A percentile compares a stretch with the other conserved stretches of the same genome.
phyloP scores from a whole-genome alignment of 2,888 invertebrate species.

The Cataglyphis livida region DNA sequence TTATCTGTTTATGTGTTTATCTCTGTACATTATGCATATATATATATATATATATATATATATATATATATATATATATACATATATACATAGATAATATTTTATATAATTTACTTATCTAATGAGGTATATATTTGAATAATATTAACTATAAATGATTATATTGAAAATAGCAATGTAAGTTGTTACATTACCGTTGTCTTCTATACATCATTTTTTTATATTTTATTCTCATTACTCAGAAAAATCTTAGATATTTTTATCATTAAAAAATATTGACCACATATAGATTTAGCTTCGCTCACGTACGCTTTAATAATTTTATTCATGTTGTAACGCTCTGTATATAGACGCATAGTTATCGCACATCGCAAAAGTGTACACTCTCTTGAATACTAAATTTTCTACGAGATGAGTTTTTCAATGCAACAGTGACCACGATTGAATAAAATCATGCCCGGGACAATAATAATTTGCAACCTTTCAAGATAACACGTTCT shows the following conservation, averaged over 20 bases:
- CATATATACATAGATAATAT: not conserved
- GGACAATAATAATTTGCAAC: constrained; percentile 16
- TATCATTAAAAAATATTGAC: not conserved
- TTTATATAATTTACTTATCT: not conserved
- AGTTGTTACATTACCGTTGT: not conserved
- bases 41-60: not conserved
- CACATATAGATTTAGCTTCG: not conserved
- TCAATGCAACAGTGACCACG: constrained; percentile 1
- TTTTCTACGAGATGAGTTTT: constrained; percentile 1
- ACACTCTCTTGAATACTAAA: not conserved
- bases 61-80: not conserved
- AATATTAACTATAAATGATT: not conserved
- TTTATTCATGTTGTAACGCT: constrained; percentile 12
- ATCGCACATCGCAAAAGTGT: not conserved
- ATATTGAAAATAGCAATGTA: not conserved
- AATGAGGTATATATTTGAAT: not conserved
- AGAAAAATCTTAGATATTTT: not conserved
- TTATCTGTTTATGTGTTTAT: not conserved
- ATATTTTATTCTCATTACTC: not conserved
- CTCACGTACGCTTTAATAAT: not conserved
- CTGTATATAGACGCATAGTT: not conserved
- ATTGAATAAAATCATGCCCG: constrained; percentile 7
- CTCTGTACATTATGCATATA: not conserved
- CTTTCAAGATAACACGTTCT: constrained; percentile 15
- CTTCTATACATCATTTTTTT: not conserved